Evolutionary conservation across 2,888 invertebrate genomes (phyloP), one percentile per base, ranked within the genome.

Genomic region (Anthrax anthrax): DNA sequence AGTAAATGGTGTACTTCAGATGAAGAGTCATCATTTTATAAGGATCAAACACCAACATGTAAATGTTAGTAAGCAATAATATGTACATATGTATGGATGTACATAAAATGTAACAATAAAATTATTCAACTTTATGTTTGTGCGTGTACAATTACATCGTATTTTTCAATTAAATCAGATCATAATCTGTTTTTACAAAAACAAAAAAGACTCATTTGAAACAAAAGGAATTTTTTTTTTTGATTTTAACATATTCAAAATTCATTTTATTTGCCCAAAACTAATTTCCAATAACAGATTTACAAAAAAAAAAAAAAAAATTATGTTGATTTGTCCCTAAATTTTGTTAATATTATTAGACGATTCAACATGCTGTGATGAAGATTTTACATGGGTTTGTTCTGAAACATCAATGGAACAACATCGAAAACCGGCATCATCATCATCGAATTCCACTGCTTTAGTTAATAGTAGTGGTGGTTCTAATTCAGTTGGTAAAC

Each of bases 341-440:
- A 14, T 27, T 14, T 40, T 40, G 3, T 6, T 39, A 37, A 54
- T 32, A 10, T 44, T 52, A 57, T 38, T 56, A 67, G 77, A 77
- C 61, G 73, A 75, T 59, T 76, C 78, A 40, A 77, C 77, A 13
- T 70, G 77, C 50, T 77, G 80, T 59, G 77, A 78, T 62, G 75
- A 76, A 61, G 78, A 78, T 63, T 80, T 81, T 63, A 78, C 75
- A 66, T 81, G 81, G 81, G 72, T 80, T 64, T 51, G 55, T 41
- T 49, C 47, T 14, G 51, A 49, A 37, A 42, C 45, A 40, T 45
- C 48, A 41, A 17, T 46, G 29, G 46, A 43, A 32, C 29, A 32
- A 32, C 23, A 27, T 8, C 8, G 12, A 29, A 29, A 40, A 19
- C 46, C 45, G 19, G n/a, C n/a, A n/a, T 46, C 43, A 10, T 41